Evolutionary conservation across 2,888 invertebrate genomes (phyloP).

Genomic region (Caenorhabditis doughertyi): DNA sequence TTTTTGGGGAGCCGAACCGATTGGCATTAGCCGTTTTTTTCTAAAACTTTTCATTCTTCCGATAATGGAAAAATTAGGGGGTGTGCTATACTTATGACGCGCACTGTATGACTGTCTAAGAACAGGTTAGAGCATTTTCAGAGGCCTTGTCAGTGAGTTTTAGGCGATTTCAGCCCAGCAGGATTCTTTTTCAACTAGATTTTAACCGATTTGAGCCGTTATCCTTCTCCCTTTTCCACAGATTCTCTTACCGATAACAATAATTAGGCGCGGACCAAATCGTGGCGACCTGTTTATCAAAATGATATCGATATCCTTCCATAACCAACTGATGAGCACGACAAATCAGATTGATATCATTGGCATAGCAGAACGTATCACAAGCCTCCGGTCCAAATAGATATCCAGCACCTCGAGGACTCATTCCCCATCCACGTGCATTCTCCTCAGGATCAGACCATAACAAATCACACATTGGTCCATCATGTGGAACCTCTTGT

Average conservation of each 20-base stretch:
- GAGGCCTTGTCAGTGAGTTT: too few species aligned
- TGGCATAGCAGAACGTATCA: constrained; percentile 93
- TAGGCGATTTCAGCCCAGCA: too few species aligned
- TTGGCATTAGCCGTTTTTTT: too few species aligned
- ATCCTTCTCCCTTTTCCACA: too few species aligned
- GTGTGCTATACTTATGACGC: too few species aligned
- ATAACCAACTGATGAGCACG: constrained; percentile 99
- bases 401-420: constrained; percentile 98
- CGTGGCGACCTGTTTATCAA: constrained; percentile 96
- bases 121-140: too few species aligned
- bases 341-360: constrained; percentile 94
- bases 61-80: too few species aligned
- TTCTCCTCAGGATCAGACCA: constrained; percentile 99
- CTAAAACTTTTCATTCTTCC: too few species aligned
- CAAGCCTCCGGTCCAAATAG: constrained; percentile 98
- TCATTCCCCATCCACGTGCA: constrained; percentile 89
- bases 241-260: constrained; percentile 95
- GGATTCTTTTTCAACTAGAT: too few species aligned
- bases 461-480: constrained; percentile 98
- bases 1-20: too few species aligned
- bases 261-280: constrained; percentile 99
- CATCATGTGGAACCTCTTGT: constrained; percentile 97
- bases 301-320: constrained; percentile 99
- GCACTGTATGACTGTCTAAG: too few species aligned
- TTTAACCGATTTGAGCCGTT: too few species aligned